A percentile compares a stretch with the other conserved stretches of the same genome.
Conservation (phyloP, 2,888 invertebrate species). For the Aleiodes testaceus region DNA sequence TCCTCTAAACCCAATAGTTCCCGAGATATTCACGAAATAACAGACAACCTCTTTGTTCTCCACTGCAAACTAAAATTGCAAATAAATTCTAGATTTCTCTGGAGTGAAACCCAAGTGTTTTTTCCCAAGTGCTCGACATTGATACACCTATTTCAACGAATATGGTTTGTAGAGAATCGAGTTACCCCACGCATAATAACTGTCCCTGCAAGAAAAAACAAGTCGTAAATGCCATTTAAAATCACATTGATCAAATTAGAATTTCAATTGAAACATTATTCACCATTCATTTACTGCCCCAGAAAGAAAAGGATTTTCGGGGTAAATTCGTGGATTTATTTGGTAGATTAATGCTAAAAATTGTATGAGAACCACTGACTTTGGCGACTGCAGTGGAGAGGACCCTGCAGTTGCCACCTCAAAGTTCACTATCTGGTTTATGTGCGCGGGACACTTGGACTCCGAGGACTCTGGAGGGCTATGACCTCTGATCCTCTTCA, state of each 20-base stretch:
- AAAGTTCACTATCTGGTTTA: conserved; percentile 49
- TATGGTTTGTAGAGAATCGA: conserved; percentile 54
- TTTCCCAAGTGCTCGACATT: not conserved
- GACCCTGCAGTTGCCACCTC: conserved; percentile 61
- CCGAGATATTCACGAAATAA: too few relatives aligned
- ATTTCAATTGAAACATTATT: not conserved
- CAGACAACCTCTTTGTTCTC: too few relatives aligned
- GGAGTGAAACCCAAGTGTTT: conserved; percentile 9
- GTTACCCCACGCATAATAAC: conserved; percentile 60
- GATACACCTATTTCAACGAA: conserved; percentile 43
- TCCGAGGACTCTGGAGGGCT: conserved; percentile 63
- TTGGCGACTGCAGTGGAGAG: conserved; percentile 57
- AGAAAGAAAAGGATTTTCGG: conserved; percentile 19
- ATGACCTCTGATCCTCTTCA: conserved; percentile 58
- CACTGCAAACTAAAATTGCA: too few relatives aligned
- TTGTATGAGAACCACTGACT: conserved; percentile 58
- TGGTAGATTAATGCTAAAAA: conserved; percentile 1
- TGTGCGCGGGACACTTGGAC: conserved; percentile 48
- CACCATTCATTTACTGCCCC: not conserved
- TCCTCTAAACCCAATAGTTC: too few relatives aligned
- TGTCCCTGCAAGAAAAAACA: conserved; percentile 2
- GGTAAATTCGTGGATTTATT: not conserved
- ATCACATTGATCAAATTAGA: not conserved
- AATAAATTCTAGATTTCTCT: not conserved
- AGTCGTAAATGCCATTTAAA: conserved; percentile 15